Evolutionary conservation across 2,113 vertebrate species (phyloP), one percentile per base, ranked within the genome.

Genomic region (Aix galericulata): DNA sequence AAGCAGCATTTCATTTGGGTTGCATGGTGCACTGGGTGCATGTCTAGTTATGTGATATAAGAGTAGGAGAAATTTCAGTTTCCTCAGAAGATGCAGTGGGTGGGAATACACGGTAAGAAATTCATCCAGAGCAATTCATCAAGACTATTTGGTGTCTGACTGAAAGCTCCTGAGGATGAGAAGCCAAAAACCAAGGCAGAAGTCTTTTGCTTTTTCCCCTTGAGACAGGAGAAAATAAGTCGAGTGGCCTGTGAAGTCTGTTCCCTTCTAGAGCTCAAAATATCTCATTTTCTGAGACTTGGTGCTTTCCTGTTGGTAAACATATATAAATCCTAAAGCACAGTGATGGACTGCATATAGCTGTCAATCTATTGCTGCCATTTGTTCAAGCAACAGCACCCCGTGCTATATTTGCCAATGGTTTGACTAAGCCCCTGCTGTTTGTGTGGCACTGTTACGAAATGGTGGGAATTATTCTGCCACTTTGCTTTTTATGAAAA

Each of bases 1-100:
- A 89, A 78, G 36, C 9, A 78, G 8, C 12, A 2, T 8, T 42
- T 0, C 27, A 4, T 84, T 62, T 81, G 50, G 52, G 27, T 68
- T 88, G 18, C 48, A 17, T 0, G 1, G 7, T 72, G 23, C 23
- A 53, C 1, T 17, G 34, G 3, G 25, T 42, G 15, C 10, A 12
- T 40, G 17, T 46, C 25, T 80, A 48, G 17, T 40, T 32, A 25
- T 16, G 44, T n/a, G 68, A 6, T n/a, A 18, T 5, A 64, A 40
- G 8, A 79, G 36, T 8, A 68, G 64, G 44, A 20, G 20, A 67
- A 55, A 9, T 44, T 88, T 76, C 15, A 2, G 26, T 72, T 91
- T 66, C 58, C n/a, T 31, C 71, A 22, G n/a, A 71, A 56, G n/a
- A 29, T 59, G 29, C 56, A 59, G 50, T 69, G 74, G 6, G 42